Conservation (phyloP, 2,888 invertebrate species). For the Mayetiola destructor region DNA sequence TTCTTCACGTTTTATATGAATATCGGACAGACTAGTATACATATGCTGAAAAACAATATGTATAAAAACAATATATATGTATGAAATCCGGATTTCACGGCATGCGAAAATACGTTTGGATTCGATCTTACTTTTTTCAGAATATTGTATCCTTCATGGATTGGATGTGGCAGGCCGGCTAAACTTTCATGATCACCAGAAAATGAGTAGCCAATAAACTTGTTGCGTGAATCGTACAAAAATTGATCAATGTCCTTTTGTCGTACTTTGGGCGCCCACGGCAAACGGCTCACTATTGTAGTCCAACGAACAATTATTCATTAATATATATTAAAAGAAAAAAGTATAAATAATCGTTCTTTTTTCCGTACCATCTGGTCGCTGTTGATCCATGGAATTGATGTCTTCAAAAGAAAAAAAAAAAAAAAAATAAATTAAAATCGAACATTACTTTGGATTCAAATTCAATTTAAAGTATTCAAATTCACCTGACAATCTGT, state of each 20-base stretch:
- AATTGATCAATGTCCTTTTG: conserved; percentile 88
- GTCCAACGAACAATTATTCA: no score
- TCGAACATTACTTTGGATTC: no score
- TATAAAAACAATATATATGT: neutral
- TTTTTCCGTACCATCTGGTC: neutral
- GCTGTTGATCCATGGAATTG: no score
- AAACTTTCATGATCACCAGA: conserved; percentile 74
- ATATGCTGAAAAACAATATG: conserved; percentile 50
- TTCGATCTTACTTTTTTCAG: conserved; percentile 47
- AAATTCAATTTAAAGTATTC: no score
- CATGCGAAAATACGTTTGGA: neutral
- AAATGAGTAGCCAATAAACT: conserved; percentile 91
- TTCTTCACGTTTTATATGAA: conserved; percentile 82
- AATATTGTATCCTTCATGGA: conserved; percentile 89
- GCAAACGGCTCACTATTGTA: no score
- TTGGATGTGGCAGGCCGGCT: conserved; percentile 90
- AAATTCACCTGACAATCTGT: no score
- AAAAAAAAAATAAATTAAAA: no score
- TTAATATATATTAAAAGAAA: no score
- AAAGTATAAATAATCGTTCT: no score
- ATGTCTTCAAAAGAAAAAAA: no score
- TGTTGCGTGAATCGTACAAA: conserved; percentile 76
- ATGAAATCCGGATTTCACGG: neutral
- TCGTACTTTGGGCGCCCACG: conserved; percentile 93
- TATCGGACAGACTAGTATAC: conserved; percentile 83